These are phyloP conservation scores for Chouioia cunea DNA, from an alignment of 2,888 invertebrate species.

Conservation along the genomic window DNA sequence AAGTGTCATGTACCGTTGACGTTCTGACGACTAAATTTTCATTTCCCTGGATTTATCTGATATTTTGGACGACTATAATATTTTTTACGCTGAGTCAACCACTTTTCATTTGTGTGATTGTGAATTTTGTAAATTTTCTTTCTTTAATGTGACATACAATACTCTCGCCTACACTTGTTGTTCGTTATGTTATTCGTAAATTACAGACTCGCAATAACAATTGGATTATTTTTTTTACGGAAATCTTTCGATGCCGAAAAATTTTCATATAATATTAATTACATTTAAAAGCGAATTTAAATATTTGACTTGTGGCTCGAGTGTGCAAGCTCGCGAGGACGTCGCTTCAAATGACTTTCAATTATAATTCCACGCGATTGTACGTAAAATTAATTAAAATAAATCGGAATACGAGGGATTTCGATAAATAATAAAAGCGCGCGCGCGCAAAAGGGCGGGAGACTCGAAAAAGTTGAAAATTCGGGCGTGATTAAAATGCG, in stretches of 20 bases:
- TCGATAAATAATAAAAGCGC: slow-evolving; percentile 39
- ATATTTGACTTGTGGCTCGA: slow-evolving; percentile 27
- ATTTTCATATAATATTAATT: slow-evolving; percentile 47
- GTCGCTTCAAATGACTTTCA: slow-evolving; percentile 46
- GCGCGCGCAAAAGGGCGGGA: not conserved
- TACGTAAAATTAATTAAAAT: slow-evolving; percentile 48
- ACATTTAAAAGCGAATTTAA: slow-evolving; percentile 48
- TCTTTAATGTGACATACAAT: slow-evolving; percentile 33
- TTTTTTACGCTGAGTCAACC: slow-evolving; percentile 10
- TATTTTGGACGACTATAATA: slow-evolving; percentile 42
- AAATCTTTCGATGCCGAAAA: slow-evolving; percentile 35
- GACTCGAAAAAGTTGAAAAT: slow-evolving; percentile 8
- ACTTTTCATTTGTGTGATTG: slow-evolving; percentile 27
- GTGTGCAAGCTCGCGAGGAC: slow-evolving; percentile 7
- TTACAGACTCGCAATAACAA: slow-evolving; percentile 16
- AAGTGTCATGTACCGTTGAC: slow-evolving; percentile 45
- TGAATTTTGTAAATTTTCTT: slow-evolving; percentile 29
- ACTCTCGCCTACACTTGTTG: slow-evolving; percentile 41
- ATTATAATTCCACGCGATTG: slow-evolving; percentile 46
- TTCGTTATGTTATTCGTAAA: slow-evolving; percentile 21
- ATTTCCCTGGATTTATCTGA: slow-evolving; percentile 45
- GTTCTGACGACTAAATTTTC: slow-evolving; percentile 46
- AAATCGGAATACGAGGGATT: slow-evolving; percentile 46
- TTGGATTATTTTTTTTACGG: slow-evolving; percentile 48
- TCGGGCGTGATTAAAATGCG: slow-evolving; percentile 38